Conservation (phyloP, 2,797 vertebrate species). For the Spinus olivaceus region DNA sequence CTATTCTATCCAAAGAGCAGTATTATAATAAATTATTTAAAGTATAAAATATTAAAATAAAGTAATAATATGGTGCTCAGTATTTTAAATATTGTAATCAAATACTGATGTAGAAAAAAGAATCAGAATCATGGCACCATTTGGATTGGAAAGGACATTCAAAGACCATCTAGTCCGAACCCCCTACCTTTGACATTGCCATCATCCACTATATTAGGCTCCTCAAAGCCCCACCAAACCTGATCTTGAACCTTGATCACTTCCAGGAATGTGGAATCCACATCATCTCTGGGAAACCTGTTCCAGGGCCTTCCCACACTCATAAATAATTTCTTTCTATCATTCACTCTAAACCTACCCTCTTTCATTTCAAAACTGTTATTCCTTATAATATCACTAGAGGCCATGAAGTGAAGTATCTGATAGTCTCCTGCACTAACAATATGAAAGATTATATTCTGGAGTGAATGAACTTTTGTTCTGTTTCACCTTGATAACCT, state of each 20-base stretch:
- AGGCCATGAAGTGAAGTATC: not conserved
- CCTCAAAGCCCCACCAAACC: not conserved
- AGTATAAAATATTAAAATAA: not conserved
- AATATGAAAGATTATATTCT: not conserved
- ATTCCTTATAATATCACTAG: not conserved
- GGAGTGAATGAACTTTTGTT: not conserved
- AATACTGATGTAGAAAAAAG: not conserved
- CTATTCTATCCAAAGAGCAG: not conserved
- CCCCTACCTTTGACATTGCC: accelerated
- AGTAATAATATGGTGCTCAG: not conserved
- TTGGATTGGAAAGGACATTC: not conserved
- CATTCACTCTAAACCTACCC: not conserved
- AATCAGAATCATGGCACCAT: not conserved
- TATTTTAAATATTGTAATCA: not conserved
- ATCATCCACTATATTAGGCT: not conserved
- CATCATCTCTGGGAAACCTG: not conserved
- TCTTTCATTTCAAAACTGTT: not conserved
- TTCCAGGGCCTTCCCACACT: not conserved
- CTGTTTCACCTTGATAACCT: not conserved
- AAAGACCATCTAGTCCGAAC: not conserved
- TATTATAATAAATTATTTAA: not conserved
- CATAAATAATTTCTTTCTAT: not conserved
- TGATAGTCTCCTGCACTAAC: not conserved
- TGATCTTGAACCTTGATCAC: not conserved
- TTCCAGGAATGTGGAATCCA: not conserved